Conservation (phyloP, 2,113 vertebrate genomes). For the Malurus melanocephalus region DNA sequence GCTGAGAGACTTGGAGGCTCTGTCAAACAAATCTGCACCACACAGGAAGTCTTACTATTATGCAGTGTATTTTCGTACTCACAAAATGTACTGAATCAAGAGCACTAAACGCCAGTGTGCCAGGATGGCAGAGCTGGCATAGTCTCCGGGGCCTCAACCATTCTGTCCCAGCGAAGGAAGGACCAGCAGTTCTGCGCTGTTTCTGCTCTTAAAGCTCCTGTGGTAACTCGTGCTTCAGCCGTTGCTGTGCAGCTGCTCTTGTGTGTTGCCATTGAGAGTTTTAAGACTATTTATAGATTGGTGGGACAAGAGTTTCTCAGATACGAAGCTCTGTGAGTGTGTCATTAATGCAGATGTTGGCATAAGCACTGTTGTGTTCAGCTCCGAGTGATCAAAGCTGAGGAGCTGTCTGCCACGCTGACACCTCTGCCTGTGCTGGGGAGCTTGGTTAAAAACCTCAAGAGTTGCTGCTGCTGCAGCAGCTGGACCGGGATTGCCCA, state of each 20-base stretch:
- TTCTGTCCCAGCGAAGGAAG: neutral
- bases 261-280: neutral
- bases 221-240: neutral
- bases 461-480: neutral
- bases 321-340: fast-evolving
- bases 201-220: neutral
- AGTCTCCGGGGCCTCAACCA: neutral
- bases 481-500: neutral
- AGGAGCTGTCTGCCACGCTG: neutral
- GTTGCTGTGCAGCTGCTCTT: fast-evolving
- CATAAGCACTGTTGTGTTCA: neutral
- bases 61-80: neutral
- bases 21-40: neutral
- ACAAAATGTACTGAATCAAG: neutral
- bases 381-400: neutral
- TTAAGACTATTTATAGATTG: neutral
- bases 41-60: fast-evolving
- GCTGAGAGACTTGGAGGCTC: neutral
- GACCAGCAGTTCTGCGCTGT: neutral
- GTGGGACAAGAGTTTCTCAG: neutral
- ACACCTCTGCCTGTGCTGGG: neutral
- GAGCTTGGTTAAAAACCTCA: neutral
- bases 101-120: neutral
- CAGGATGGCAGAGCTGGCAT: neutral
- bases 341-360: neutral